phyloP scores from a whole-genome alignment of 2,888 invertebrate species.

The Diachrysia chrysitis region DNA sequence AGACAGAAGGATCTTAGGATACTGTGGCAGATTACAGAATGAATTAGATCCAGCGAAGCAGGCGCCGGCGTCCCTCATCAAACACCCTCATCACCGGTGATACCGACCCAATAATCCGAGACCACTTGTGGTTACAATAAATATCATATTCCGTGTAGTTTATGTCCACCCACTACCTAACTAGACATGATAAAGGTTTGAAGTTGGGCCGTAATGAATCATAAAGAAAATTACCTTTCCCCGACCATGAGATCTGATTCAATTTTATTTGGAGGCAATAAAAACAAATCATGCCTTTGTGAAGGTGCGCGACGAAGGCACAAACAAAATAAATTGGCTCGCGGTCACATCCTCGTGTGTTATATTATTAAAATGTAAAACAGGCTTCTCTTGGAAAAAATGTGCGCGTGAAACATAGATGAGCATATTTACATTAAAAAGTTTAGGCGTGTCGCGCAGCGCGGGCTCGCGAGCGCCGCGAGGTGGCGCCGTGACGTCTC shows the following conservation, averaged over 20 bases:
- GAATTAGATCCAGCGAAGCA: constrained; percentile 73
- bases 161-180: constrained; percentile 63
- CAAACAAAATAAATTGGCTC: constrained; percentile 46
- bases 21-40: constrained; percentile 67
- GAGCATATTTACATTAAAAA: constrained; percentile 43
- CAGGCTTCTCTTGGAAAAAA: constrained; percentile 35
- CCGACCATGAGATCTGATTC: constrained; percentile 54
- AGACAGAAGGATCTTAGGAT: constrained; percentile 68
- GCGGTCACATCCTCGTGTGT: constrained; percentile 28
- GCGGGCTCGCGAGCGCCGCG: constrained; percentile 5
- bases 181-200: constrained; percentile 56
- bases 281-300: constrained; percentile 53
- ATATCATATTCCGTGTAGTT: constrained; percentile 68
- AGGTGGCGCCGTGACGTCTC: constrained; percentile 15
- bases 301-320: constrained; percentile 30
- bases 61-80: constrained; percentile 70
- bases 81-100: constrained; percentile 80
- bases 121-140: constrained; percentile 65
- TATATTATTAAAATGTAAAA: constrained; percentile 50
- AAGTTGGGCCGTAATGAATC: constrained; percentile 52
- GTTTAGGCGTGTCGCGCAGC: constrained; percentile 20
- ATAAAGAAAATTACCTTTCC: constrained; percentile 52
- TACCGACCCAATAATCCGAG: constrained; percentile 70
- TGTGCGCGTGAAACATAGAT: constrained; percentile 29
- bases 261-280: constrained; percentile 48